Evolutionary conservation across 2,888 invertebrate species (phyloP).

Genomic region (Aphrophora alni): DNA sequence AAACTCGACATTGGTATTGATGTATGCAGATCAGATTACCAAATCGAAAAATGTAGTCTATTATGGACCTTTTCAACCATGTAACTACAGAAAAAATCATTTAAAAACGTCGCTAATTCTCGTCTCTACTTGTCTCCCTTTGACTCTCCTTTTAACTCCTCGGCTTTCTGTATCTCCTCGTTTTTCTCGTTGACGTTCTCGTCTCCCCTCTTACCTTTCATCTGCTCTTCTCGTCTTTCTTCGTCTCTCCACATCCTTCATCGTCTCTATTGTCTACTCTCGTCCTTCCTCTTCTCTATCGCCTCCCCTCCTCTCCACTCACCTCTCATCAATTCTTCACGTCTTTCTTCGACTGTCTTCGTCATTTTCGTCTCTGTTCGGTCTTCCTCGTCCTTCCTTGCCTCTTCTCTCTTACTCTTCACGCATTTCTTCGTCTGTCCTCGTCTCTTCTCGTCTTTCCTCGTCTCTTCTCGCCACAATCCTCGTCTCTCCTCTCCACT

Average conservation of each 20-base stretch:
- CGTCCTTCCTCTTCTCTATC: not conserved
- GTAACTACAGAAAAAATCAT: no score
- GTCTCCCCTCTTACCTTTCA: not conserved
- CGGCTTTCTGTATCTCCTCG: not conserved
- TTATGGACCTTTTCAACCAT: no score
- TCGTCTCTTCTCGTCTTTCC: no score
- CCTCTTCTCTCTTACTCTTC: not conserved
- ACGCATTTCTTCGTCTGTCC: not conserved
- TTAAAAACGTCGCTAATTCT: no score
- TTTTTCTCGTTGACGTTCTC: not conserved
- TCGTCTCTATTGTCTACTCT: not conserved
- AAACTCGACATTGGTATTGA: no score
- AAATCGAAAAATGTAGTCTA: no score
- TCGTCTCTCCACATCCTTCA: not conserved
- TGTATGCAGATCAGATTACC: no score
- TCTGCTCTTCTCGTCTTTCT: not conserved
- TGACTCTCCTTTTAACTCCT: not conserved
- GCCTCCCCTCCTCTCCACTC: not conserved
- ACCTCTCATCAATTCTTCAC: not conserved
- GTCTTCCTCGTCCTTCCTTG: not conserved
- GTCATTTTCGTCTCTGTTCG: not conserved
- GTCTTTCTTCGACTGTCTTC: not conserved
- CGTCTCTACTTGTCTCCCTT: slow-evolving; percentile 3
- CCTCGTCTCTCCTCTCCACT: not conserved
- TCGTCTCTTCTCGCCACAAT: slow-evolving; percentile 38